These are phyloP conservation scores for Paragorgia papillata DNA, from an alignment of 92 coral and sea anemone genomes.

Conservation along the genomic window DNA sequence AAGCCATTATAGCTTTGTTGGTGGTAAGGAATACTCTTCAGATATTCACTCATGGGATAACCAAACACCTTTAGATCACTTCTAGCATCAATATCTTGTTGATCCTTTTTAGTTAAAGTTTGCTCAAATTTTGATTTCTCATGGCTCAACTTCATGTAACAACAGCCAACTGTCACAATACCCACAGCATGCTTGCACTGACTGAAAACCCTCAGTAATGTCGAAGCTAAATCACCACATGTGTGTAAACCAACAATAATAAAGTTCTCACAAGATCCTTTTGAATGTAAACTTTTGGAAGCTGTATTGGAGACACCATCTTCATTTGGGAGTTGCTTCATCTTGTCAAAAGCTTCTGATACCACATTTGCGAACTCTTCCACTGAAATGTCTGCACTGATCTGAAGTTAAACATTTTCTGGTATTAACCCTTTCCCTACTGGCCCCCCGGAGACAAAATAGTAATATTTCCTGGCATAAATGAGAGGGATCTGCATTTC, in stretches of 20 bases:
- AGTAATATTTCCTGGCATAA: too few relatives aligned
- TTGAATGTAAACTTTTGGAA: neutral
- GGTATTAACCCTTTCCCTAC: too few relatives aligned
- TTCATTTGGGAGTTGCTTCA: neutral
- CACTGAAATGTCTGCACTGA: conserved; percentile 22
- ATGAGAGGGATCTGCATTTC: too few relatives aligned
- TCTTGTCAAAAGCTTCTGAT: conserved; percentile 10
- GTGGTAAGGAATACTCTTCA: conserved; percentile 6
- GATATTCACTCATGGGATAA: conserved; percentile 35
- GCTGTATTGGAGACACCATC: neutral
- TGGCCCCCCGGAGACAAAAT: too few relatives aligned
- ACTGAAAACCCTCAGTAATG: conserved; percentile 24
- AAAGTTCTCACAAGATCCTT: neutral
- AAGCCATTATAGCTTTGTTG: conserved; percentile 28
- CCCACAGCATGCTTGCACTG: conserved; percentile 11
- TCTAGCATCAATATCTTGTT: neutral
- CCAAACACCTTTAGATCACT: neutral
- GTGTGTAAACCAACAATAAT: conserved; percentile 43
- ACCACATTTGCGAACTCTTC: conserved; percentile 21
- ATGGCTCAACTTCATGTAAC: conserved; percentile 34
- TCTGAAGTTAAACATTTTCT: conserved; percentile 5
- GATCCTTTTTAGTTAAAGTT: neutral
- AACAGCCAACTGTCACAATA: conserved; percentile 16
- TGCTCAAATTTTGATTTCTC: neutral
- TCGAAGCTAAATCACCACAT: conserved; percentile 36